Evolutionary conservation across 2,797 vertebrate genomes (phyloP), one percentile per base, ranked within the genome.

Genomic region (Chrosomus eos): DNA sequence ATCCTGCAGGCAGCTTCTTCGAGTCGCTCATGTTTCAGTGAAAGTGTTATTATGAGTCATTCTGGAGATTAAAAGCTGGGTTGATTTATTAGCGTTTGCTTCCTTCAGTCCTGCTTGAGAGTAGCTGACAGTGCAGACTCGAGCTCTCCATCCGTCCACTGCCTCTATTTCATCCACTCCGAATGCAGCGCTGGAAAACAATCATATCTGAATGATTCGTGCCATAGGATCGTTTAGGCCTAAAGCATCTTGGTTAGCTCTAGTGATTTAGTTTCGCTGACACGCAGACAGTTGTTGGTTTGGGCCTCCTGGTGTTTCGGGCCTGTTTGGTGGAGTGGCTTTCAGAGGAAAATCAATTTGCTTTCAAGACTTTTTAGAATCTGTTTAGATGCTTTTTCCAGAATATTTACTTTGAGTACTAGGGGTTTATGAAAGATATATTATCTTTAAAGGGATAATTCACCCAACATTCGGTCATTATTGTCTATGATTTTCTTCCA

Each of bases 31-130:
- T 23, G 70, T 90, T 89, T 88, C 88, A 87, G 88, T 90, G 93
- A 79, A 93, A 83, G 93, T 91, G 86, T 92, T 88, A 94, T 95
- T 92, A 91, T 90, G 91, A 94, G 90, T 91, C 93, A 93, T 89
- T 94, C 89, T 86, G 83, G 64, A 94, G 91, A 94, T 95, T 94
- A 94, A 95, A 94, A 91, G 92, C 87, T 90, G 87, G 91, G 89
- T 80, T 94, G 93, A 95, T 94, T 94, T 92, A 94, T 93, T 89
- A 91, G 80, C 85, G 89, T 85, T 89, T 73, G 82, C 84, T 78
- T 31, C 38, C 85, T 70, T 81, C 75, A 85, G 84, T 86, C 79
- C 87, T 81, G 83, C 28, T 53, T 4, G 77, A 71, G 86, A 90
- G 87, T 75, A 89, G 90, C 91, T 88, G 89, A 91, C 87, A 62